Percentiles rank a stretch among this genome's conserved stretches.
These are phyloP conservation scores for Perca fluviatilis DNA, from an alignment of 2,113 vertebrate species.

Conservation along the genomic window DNA sequence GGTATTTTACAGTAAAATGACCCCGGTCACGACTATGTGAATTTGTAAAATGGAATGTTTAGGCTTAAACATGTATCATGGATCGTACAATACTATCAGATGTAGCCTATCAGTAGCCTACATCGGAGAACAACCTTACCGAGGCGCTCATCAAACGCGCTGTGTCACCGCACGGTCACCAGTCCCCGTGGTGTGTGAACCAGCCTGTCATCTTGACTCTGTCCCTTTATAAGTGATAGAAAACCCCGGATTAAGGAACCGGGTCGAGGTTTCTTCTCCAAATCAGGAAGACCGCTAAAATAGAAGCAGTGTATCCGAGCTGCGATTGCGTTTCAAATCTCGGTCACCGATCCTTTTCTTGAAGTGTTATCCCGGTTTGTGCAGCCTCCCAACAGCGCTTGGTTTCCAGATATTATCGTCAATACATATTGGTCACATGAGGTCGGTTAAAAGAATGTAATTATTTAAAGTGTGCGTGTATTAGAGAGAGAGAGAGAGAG, in stretches of 20 bases:
- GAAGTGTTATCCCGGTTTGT: slow-evolving; percentile 26
- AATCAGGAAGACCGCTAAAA: slow-evolving; percentile 15
- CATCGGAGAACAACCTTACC: slow-evolving; percentile 61
- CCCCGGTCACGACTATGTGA: background rate
- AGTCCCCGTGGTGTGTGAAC: slow-evolving; percentile 39
- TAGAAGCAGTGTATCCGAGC: slow-evolving; percentile 39
- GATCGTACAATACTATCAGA: background rate
- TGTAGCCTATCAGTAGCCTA: background rate
- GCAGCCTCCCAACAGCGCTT: slow-evolving; percentile 30
- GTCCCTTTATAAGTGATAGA: slow-evolving; percentile 15
- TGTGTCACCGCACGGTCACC: slow-evolving; percentile 49
- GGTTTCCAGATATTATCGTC: slow-evolving; percentile 36
- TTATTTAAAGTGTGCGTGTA: slow-evolving; percentile 69
- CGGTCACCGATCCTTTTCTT: slow-evolving; percentile 43
- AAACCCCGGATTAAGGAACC: slow-evolving; percentile 24
- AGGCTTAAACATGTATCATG: background rate
- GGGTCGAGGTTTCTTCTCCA: slow-evolving; percentile 20
- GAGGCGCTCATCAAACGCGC: slow-evolving; percentile 69
- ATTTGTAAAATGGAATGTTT: background rate
- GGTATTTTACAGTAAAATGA: slow-evolving; percentile 9
- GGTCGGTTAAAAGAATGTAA: slow-evolving; percentile 66
- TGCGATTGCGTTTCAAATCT: slow-evolving; percentile 62
- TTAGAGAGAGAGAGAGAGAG: background rate
- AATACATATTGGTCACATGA: slow-evolving; percentile 40
- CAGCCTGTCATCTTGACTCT: slow-evolving; percentile 56